Conservation (phyloP, 64 coral and sea anemone genomes). For the Montipora efflorescens region DNA sequence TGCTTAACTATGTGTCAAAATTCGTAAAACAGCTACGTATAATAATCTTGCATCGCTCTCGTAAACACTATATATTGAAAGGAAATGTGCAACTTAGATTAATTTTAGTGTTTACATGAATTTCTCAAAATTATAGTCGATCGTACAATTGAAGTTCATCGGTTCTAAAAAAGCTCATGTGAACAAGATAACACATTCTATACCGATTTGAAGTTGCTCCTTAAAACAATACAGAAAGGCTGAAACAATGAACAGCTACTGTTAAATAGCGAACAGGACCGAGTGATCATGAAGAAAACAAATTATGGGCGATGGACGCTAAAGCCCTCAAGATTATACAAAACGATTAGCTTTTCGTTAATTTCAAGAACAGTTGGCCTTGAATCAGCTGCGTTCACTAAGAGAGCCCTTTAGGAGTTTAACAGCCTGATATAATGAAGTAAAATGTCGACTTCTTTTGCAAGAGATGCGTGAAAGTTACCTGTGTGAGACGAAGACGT, state of each 20-base stretch:
- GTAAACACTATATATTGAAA: no score
- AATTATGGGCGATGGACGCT: not conserved
- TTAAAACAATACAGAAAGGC: not conserved
- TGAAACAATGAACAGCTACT: not conserved
- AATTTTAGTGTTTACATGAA: no score
- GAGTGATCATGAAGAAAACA: not conserved
- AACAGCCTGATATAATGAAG: no score
- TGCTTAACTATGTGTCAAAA: not conserved
- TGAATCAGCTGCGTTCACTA: not conserved
- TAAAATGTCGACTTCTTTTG: not conserved
- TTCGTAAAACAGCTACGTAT: not conserved
- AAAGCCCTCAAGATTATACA: not conserved
- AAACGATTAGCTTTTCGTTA: conserved; percentile 9
- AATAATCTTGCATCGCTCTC: no score
- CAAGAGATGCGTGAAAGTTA: not conserved
- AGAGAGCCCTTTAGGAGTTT: not conserved
- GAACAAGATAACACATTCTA: no score
- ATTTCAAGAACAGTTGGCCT: not conserved
- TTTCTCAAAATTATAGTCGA: no score
- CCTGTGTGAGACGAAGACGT: not conserved
- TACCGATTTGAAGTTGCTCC: no score
- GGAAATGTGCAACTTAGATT: not conserved
- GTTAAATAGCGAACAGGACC: not conserved
- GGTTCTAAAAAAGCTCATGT: no score
- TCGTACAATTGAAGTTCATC: no score